Percentiles rank a stretch among this genome's conserved stretches.
Evolutionary conservation across 2,888 invertebrate species (phyloP).

Genomic region (Watsonalla cultraria): DNA sequence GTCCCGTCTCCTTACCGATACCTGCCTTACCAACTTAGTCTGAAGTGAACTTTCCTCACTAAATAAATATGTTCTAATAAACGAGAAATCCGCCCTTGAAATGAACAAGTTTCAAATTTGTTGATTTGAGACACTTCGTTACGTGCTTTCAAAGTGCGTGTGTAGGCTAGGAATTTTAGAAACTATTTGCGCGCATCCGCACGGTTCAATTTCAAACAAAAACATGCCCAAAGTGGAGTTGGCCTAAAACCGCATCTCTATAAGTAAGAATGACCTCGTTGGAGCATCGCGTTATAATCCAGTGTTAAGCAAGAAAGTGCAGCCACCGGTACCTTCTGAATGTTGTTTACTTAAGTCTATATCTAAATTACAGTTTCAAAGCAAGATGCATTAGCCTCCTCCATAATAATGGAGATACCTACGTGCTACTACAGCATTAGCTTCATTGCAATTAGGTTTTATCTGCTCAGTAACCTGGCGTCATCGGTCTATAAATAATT

Average conservation of each 20-base stretch:
- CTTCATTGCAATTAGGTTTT: background rate
- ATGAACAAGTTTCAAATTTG: too few species aligned
- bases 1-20: too few species aligned
- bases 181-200: too few species aligned
- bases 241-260: constrained; percentile 22
- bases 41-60: too few species aligned
- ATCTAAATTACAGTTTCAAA: background rate
- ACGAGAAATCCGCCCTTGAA: too few species aligned
- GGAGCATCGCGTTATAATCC: constrained; percentile 7
- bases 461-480: background rate
- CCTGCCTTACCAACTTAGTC: too few species aligned
- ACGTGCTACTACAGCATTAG: background rate
- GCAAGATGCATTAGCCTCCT: background rate
- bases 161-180: too few species aligned
- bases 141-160: background rate
- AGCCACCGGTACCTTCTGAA: background rate
- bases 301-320: background rate
- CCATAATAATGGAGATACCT: background rate
- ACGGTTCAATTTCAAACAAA: background rate
- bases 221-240: constrained; percentile 9
- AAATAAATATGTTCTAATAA: too few species aligned
- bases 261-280: constrained; percentile 32
- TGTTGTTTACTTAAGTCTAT: background rate
- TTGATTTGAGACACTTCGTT: background rate
- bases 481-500: background rate